Percentiles rank a stretch among this genome's conserved stretches.
These are phyloP conservation scores for Leptinotarsa rubiginosa DNA, from an alignment of 2,888 invertebrate genomes.

Conservation along the genomic window DNA sequence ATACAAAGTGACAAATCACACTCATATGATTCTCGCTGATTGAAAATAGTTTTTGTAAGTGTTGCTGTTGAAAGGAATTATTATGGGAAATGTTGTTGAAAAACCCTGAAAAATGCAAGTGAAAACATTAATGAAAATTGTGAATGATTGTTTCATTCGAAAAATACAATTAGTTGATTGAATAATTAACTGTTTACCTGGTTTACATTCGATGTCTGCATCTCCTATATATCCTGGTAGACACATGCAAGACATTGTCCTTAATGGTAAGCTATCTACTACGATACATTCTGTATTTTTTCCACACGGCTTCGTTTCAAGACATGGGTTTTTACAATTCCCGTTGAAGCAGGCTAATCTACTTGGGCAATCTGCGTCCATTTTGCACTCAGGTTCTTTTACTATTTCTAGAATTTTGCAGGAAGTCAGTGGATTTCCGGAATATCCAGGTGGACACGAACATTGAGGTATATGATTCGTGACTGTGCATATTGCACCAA, in stretches of 20 bases:
- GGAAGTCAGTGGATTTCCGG: constrained; percentile 79
- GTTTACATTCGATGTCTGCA: constrained; percentile 85
- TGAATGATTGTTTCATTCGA: constrained; percentile 1
- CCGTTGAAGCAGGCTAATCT: constrained; percentile 85
- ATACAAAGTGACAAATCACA: neutral
- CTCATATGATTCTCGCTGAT: neutral
- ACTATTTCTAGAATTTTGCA: constrained; percentile 73
- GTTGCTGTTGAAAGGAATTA: constrained; percentile 52
- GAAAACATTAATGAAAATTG: neutral
- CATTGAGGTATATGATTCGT: constrained; percentile 82
- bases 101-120: constrained; percentile 18
- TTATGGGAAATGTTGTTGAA: constrained; percentile 18
- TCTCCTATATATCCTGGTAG: constrained; percentile 86
- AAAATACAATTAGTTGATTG: constrained; percentile 8
- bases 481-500: constrained; percentile 80
- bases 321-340: constrained; percentile 84
- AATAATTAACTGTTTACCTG: constrained; percentile 72
- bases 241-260: constrained; percentile 90
- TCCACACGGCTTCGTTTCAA: constrained; percentile 82
- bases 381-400: constrained; percentile 75
- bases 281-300: constrained; percentile 85
- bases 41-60: constrained; percentile 31
- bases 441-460: constrained; percentile 84
- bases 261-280: constrained; percentile 85
- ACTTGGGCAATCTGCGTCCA: constrained; percentile 88